Evolutionary conservation across 2,888 invertebrate species (phyloP), one percentile per base, ranked within the genome.

Genomic region (Acanthopleura granulata): DNA sequence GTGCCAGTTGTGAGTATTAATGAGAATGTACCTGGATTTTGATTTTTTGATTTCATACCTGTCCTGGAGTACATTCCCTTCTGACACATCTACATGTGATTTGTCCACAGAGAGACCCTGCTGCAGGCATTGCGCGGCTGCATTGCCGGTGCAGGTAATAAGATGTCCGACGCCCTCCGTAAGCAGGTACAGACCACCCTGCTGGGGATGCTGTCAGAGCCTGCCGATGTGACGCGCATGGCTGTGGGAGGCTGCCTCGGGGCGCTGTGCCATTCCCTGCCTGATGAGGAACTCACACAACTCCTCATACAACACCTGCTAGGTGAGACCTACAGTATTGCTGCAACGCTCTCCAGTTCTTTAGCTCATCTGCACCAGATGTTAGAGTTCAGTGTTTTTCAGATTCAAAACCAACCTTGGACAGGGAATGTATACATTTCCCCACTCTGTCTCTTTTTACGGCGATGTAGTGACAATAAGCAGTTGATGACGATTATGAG

Each of bases 211-310:
- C 90, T 92, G 40, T 91, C 92, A 29, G 74, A 79, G 9, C 30
- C 80, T 50, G 97, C 97, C 87, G 97, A 98, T 89, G 92, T 94
- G 6, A 95, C 95, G 6, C 93, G 97, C 81, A 93, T 93, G 82
- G 94, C 95, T 51, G 95, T 95, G 4, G 96, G 96, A 18, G 98
- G 97, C 57, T 97, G 97, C 90, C 93, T 98, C 72, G 97, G 98
- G 25, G 95, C 97, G 0, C 91, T 98, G 76, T 87, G 88, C 92
- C 95, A 87, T 93, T 94, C 90, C 94, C 92, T 98, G 79, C 91
- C 93, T 0, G 93, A 89, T 16, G 91, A 95, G 72, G 95, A 96
- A 87, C 93, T 96, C 61, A 93, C 94, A 81, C 92, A 93, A 12
- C 93, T 95, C 30, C 92, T 97, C 72, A 92, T 92, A 79, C 95